Base-by-base conservation (phyloP, 1,140 invertebrate species). In the Drosophila rufa region DNA sequence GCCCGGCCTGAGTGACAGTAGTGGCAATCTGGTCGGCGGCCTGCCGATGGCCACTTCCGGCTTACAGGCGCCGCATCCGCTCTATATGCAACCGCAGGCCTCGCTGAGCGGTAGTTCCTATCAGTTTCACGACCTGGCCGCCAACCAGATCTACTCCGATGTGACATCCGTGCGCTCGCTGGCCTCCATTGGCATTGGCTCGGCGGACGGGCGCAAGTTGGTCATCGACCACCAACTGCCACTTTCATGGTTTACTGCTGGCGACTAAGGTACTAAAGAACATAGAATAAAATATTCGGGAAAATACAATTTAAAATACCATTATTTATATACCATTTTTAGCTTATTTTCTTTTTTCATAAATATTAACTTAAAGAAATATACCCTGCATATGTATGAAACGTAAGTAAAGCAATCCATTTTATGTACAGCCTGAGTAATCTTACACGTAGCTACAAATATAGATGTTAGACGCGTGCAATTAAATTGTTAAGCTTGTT, bases 131-230 rank as follows among this genome's bases (percentile, higher is more conserved):
- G 94, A 93, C 62, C 61, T 79, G 33, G 76, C 62, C 57, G 83
- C 77, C 80, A 92, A 87, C 80, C 90, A 93, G 45, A 89, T 93
- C 45, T 94, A 93, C 76, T 93, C 94, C 48, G 95, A 96, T 89
- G 95, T 95, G 38, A 94, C 95, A 15, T 96, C 96, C 9, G 95
- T 96, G 36, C 94, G 95, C 51, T 97, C 96, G 30, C 94, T 97
- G 71, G 96, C 96, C 51, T 97, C 96, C 30, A 96, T 97, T 73
- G 96, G 96, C 30, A 95, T 97, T 95, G 97, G 97, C 4, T 97
- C 96, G 55, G 97, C 96, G 25, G 96, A 97, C 93, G 97, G 97
- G n/a, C 94, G 96, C 76, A 96, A 96, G 94, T 25, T 25, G 1
- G 17, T 33, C n/a, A 22, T 12, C 19, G 2, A 0, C 2, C 3